Base-by-base conservation (phyloP, 2,888 invertebrate genomes). In the Poecilus cupreus region DNA sequence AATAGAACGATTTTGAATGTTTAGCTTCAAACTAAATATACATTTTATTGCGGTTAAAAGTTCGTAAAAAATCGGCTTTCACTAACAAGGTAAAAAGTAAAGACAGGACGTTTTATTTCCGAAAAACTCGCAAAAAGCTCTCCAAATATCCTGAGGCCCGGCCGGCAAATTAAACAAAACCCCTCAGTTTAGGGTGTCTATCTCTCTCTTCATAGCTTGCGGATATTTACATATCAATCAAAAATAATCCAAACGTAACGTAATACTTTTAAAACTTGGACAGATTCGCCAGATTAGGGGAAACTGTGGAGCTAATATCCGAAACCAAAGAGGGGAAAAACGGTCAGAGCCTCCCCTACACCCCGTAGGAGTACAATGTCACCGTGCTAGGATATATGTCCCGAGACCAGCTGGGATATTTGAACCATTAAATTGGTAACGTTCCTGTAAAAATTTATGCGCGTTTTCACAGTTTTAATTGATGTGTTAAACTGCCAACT, bases 221-320 rank as follows among this genome's bases (percentile, higher is more conserved):
- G 76, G 75, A 83, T 85, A 85, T 85, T 85, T 85, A 84, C 85
- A 85, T 85, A 85, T 85, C 85, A 85, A 85, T 85, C 85, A 84
- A 85, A 84, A 83, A 82, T 84, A 85, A 84, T 83, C 84, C 82
- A 75, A 82, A 77, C 81, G 83, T 83, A 85, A 83, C 83, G 83
- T 83, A 84, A 83, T 83, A 82, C 83, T 83, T 84, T 83, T 83
- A 83, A 84, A 84, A 83, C 83, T 83, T 82, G 80, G 77, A 57
- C 43, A 76, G 26, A 76, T 76, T 32, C 57, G 43, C 37, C 76
- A 57, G 57, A 20, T 76, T 54, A 76, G 76, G 76, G 57, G 57
- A 57, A 49, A 46, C 24, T 32, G 32, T 24, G 24, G 51, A 76
- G 76, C 76, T 76, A 76, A 76, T 76, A 76, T 57, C 32, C 22